Conservation (phyloP, 2,113 vertebrate species). For the Albula goreensis region DNA sequence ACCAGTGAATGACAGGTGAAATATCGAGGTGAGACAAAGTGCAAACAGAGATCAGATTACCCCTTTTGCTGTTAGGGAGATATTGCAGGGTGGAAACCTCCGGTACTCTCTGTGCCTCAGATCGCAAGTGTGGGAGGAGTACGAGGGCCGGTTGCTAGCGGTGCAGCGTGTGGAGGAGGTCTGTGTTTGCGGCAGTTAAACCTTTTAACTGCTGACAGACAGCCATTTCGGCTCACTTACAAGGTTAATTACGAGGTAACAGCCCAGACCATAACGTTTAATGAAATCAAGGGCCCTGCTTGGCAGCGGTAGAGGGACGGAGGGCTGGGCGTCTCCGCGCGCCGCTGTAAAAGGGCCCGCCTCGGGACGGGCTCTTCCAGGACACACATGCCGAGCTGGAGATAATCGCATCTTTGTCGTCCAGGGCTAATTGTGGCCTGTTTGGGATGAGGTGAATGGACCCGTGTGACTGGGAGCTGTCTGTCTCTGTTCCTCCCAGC, state of each 20-base stretch:
- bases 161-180: background rate
- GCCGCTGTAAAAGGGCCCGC: background rate
- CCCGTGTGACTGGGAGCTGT: background rate
- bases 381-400: background rate
- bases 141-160: no score
- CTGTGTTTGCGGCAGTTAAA: slow-evolving; percentile 1
- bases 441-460: background rate
- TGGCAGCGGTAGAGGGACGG: background rate
- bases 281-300: background rate
- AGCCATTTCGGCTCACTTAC: slow-evolving; percentile 1
- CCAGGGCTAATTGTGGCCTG: background rate
- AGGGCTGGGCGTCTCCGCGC: background rate
- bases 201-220: slow-evolving; percentile 3
- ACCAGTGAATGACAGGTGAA: background rate
- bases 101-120: background rate
- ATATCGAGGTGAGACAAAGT: background rate
- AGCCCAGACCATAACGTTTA: slow-evolving; percentile 10
- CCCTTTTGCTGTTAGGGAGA: no score
- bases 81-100: slow-evolving; percentile 21
- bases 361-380: background rate
- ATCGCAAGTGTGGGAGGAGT: background rate
- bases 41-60: background rate
- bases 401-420: background rate
- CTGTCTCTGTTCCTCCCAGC: background rate
- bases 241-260: background rate